Base-by-base conservation (phyloP, 2,113 vertebrate genomes). In the Scatophagus argus region DNA sequence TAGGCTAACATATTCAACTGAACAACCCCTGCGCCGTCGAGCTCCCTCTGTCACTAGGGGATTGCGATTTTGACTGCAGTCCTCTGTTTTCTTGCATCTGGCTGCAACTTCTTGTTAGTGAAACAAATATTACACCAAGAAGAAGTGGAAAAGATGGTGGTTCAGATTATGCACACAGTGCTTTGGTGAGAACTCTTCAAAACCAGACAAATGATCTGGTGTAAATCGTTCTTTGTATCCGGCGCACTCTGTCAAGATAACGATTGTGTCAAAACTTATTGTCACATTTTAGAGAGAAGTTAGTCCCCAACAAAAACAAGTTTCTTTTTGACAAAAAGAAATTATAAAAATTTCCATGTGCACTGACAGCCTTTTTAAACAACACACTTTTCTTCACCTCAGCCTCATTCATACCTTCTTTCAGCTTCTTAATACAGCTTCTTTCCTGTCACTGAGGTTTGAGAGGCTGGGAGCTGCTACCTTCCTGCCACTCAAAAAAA, bases 391-490 rank as follows among this genome's bases (percentile, higher is more conserved):
- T 11, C n/a, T 34, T 43, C 19, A 32, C 46, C 60, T 38, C 16
- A 49, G 31, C n/a, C 25, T 60, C 34, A 46, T 72, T 73, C 51
- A 38, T 44, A 55, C 23, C 51, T 34, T 52, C n/a, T n/a, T n/a
- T n/a, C n/a, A n/a, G n/a, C n/a, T n/a, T n/a, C n/a, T n/a, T n/a
- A n/a, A n/a, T n/a, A n/a, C 54, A 72, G 62, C 58, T 69, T 59
- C 23, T 32, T 65, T 52, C 34, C 32, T 63, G 63, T 71, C 58
- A 49, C 51, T 21, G 23, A 12, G 68, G 46, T 60, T 76, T 73
- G 68, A 73, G 59, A 55, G 36, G 59, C 61, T 16, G 68, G 87
- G 66, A 87, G 70, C 78, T 79, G 79, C 75, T 88, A 17, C 68
- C 46, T 78, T 75, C 71, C 52, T 76, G 77, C 80, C 70, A 81